Base-by-base conservation (phyloP, 2,797 vertebrate genomes). In the Tenualosa ilisha region DNA sequence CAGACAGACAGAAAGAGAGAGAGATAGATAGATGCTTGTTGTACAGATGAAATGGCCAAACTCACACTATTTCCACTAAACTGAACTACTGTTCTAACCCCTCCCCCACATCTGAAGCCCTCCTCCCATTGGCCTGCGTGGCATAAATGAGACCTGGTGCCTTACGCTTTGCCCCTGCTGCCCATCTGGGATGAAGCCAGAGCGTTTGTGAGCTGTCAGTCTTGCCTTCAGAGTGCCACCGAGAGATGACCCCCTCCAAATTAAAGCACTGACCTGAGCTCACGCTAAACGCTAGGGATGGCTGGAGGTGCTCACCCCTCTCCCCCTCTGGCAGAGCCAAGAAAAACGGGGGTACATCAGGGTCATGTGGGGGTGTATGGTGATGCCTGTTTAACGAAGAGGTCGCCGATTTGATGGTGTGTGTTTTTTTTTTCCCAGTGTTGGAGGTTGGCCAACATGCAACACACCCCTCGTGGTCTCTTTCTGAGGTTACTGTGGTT, bases 331-430 rank as follows among this genome's bases (percentile, higher is more conserved):
- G 15, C 72, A 20, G 37, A 40, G 72, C 13, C 12, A 0, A 37
- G 65, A 37, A 12, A 12, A 72, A 37, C 2, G 83, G 49, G 20
- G 8, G 51, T 26, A 51, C 31, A 56, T 37, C 37, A 49, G 81
- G 81, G 81, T 86, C 83, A 51, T 12, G 1, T 31, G 72, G 82
- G 26, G 84, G 81, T 86, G 89, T 56, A 83, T 68, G 84, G 90
- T 91, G 88, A 54, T 15, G 86, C 31, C 88, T 83, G 91, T 94
- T 94, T 93, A 94, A 89, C 89, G 6, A 37, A 0, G 84, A 93
- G 91, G 92, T 93, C 88, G 50, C 54, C 0, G 86, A 88, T 91
- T 91, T 90, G 89, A 93, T 93, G 6, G 59, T 92, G 53, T 17
- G 53, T 54, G 0, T 54, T 89, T 89, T 40, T 15, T 40, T 40